Percentiles rank a stretch among this genome's conserved stretches.
phyloP scores from a whole-genome alignment of 2,888 invertebrate species.

The Ceraclea dissimilis region DNA sequence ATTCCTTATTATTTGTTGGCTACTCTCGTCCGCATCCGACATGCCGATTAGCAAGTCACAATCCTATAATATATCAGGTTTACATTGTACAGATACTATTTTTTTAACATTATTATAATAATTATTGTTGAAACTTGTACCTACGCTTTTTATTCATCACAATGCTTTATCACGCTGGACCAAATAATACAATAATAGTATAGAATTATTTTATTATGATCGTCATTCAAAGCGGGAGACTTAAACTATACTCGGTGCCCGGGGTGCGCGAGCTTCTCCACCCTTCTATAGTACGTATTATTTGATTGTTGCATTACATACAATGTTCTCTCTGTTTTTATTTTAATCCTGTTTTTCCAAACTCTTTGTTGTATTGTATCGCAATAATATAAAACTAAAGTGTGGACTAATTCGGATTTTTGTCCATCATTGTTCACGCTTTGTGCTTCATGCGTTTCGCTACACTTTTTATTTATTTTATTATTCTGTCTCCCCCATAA shows the following conservation, averaged over 20 bases:
- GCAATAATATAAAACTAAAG: conserved; percentile 8
- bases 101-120: too few relatives aligned
- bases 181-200: background rate
- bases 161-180: background rate
- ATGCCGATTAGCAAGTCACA: conserved; percentile 22
- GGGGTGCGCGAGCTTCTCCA: conserved; percentile 9
- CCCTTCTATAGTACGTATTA: conserved; percentile 1
- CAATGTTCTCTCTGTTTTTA: conserved; percentile 1
- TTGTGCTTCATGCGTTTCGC: background rate
- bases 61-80: conserved; percentile 19
- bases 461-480: background rate
- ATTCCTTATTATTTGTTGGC: too few relatives aligned
- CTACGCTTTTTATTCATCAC: background rate
- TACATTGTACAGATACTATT: background rate
- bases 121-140: too few relatives aligned
- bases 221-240: too few relatives aligned
- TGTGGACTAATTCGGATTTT: conserved; percentile 21
- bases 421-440: conserved; percentile 10
- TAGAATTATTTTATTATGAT: too few relatives aligned
- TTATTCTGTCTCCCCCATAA: background rate
- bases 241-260: background rate
- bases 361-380: conserved; percentile 12
- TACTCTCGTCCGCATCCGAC: conserved; percentile 14
- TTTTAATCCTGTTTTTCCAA: conserved; percentile 11
- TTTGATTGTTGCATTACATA: background rate